phyloP scores from a whole-genome alignment of 2,888 invertebrate species.

The Spilarctia lutea region DNA sequence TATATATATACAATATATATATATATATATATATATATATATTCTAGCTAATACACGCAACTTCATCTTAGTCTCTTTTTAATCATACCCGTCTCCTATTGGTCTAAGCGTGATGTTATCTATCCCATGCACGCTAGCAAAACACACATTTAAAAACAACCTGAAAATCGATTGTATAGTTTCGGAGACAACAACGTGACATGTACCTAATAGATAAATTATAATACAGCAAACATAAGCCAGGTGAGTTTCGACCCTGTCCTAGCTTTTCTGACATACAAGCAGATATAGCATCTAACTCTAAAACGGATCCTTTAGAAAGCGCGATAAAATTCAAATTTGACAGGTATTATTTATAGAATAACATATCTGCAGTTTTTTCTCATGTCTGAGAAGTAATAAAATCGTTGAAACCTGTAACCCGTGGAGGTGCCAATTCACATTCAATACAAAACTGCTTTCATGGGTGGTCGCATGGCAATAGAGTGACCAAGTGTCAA shows the following conservation, averaged over 20 bases:
- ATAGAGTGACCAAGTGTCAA: slow-evolving; percentile 47
- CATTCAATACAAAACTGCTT: slow-evolving; percentile 32
- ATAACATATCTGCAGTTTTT: slow-evolving; percentile 10
- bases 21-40: too few relatives aligned
- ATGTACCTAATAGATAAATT: too few relatives aligned
- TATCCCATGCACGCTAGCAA: too few relatives aligned
- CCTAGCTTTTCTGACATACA: background rate
- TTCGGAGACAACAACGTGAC: too few relatives aligned
- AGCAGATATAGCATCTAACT: background rate
- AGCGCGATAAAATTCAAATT: background rate
- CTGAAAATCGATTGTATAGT: too few relatives aligned
- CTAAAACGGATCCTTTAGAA: background rate
- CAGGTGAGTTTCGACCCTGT: background rate
- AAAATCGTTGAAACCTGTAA: slow-evolving; percentile 39
- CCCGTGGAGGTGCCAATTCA: slow-evolving; percentile 43
- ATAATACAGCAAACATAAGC: background rate
- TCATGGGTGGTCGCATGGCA: slow-evolving; percentile 45
- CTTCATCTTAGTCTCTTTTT: too few relatives aligned
- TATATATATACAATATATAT: too few relatives aligned
- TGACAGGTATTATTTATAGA: slow-evolving; percentile 3
- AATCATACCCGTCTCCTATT: too few relatives aligned
- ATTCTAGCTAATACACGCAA: too few relatives aligned
- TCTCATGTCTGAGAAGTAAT: slow-evolving; percentile 28
- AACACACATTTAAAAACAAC: too few relatives aligned
- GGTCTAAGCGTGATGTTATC: too few relatives aligned